Evolutionary conservation across 30 jellyfish, hydroid and myxozoan genomes (phyloP).

Genomic region (Chrysaora quinquecirrha): DNA sequence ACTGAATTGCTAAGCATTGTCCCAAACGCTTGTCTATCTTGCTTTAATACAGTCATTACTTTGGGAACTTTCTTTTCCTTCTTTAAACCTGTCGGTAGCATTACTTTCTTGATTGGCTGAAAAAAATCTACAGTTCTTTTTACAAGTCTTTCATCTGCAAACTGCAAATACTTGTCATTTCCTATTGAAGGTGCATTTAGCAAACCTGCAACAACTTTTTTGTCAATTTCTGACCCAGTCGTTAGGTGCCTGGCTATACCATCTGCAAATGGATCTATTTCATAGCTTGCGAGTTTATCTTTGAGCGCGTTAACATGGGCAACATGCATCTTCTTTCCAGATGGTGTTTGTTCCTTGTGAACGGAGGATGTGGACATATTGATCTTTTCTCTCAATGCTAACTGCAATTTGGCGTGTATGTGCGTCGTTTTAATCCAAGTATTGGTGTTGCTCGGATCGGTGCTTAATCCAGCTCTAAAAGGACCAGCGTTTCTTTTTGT

Average conservation of each 20-base stretch:
- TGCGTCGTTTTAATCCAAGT: slow-evolving; percentile 50
- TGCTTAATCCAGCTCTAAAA: slow-evolving; percentile 58
- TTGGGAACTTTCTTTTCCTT: slow-evolving; percentile 35
- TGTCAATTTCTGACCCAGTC: slow-evolving; percentile 28
- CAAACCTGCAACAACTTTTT: slow-evolving; percentile 23
- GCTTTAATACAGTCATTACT: slow-evolving; percentile 31
- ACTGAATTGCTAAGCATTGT: slow-evolving; percentile 1
- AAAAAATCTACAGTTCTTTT: slow-evolving; percentile 13
- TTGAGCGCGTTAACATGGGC: slow-evolving; percentile 23
- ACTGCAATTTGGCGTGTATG: slow-evolving; percentile 32
- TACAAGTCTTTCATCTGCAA: neutral
- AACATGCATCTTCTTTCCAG: slow-evolving; percentile 26
- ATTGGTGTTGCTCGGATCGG: slow-evolving; percentile 27
- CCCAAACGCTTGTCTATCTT: slow-evolving; percentile 54
- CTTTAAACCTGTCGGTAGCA: slow-evolving; percentile 28
- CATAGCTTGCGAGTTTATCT: slow-evolving; percentile 20
- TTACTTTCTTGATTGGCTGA: slow-evolving; percentile 30
- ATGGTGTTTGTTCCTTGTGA: slow-evolving; percentile 35
- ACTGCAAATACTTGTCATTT: slow-evolving; percentile 15
- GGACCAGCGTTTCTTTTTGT: slow-evolving; percentile 45
- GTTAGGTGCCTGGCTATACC: slow-evolving; percentile 41
- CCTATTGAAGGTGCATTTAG: slow-evolving; percentile 30
- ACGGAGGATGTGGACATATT: slow-evolving; percentile 19
- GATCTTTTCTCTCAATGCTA: slow-evolving; percentile 30
- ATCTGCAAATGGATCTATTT: slow-evolving; percentile 46